Evolutionary conservation across 1,140 invertebrate species (phyloP).

Genomic region (Caenorhabditis latens): DNA sequence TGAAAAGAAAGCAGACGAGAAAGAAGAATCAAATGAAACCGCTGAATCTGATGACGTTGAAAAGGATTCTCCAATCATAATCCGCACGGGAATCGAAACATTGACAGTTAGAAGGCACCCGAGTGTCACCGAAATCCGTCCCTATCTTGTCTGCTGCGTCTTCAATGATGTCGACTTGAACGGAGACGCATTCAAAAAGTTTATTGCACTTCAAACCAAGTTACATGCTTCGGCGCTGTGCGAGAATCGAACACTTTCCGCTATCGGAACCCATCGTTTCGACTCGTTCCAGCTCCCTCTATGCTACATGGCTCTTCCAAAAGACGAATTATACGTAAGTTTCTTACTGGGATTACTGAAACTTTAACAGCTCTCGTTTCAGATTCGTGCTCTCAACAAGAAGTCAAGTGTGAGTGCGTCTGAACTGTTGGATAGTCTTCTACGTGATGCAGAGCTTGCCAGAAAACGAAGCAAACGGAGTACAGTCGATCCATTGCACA

Average conservation of each 20-base stretch:
- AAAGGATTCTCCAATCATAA: background rate
- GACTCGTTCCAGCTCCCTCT: constrained; percentile 56
- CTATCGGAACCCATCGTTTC: constrained; percentile 66
- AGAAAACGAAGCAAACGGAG: constrained; percentile 60
- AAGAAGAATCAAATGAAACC: background rate
- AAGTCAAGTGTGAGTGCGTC: constrained; percentile 56
- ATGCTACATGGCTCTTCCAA: constrained; percentile 60
- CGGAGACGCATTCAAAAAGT: constrained; percentile 64
- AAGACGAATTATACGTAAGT: constrained; percentile 60
- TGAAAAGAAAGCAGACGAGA: background rate
- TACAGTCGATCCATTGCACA: constrained; percentile 59
- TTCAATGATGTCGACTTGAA: constrained; percentile 60
- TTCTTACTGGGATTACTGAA: background rate
- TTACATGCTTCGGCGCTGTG: constrained; percentile 57
- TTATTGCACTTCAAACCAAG: constrained; percentile 64
- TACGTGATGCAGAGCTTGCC: constrained; percentile 60
- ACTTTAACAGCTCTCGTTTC: background rate
- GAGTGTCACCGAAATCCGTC: constrained; percentile 57
- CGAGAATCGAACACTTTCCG: constrained; percentile 60
- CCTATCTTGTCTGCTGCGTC: constrained; percentile 65
- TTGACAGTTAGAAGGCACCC: constrained; percentile 58
- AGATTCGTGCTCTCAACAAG: constrained; percentile 65
- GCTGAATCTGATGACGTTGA: background rate
- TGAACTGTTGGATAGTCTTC: constrained; percentile 54
- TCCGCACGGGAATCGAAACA: constrained; percentile 8